phyloP scores from a whole-genome alignment of 2,113 vertebrate species.

The Hyaena hyaena region DNA sequence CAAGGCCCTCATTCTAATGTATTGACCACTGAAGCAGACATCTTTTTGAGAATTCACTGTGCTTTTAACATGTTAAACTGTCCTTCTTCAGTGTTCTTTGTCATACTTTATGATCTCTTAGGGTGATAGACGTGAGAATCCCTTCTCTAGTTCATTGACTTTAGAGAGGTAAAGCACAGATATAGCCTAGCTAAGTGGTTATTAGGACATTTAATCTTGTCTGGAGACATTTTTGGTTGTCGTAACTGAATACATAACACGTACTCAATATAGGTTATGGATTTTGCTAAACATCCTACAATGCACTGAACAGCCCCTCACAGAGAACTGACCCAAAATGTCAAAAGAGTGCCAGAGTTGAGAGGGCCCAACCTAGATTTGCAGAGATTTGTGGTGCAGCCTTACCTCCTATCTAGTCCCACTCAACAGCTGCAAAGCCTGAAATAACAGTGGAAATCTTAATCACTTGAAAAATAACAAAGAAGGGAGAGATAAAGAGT shows the following conservation, averaged over 20 bases:
- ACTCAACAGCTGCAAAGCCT: not conserved
- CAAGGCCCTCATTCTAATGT: not conserved
- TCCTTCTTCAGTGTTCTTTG: not conserved
- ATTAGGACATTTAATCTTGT: not conserved
- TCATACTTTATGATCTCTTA: not conserved
- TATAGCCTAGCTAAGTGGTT: not conserved
- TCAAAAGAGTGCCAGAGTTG: not conserved
- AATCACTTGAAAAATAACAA: not conserved
- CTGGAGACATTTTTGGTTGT: not conserved
- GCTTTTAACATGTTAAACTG: not conserved
- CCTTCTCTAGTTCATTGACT: not conserved
- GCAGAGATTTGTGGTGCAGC: not conserved
- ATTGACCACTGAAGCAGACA: not conserved
- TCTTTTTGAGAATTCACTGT: not conserved
- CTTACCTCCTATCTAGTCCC: not conserved
- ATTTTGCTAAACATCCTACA: not conserved
- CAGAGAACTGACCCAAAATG: not conserved
- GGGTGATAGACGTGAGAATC: not conserved
- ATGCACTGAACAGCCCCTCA: not conserved
- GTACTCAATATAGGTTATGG: not conserved
- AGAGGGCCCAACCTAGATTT: not conserved
- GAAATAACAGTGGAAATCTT: conserved; percentile 8
- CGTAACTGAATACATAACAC: not conserved
- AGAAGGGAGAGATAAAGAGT: not conserved
- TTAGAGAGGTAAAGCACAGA: not conserved